phyloP scores from a whole-genome alignment of 2,888 invertebrate species.

The Ceratothoa steindachneri region DNA sequence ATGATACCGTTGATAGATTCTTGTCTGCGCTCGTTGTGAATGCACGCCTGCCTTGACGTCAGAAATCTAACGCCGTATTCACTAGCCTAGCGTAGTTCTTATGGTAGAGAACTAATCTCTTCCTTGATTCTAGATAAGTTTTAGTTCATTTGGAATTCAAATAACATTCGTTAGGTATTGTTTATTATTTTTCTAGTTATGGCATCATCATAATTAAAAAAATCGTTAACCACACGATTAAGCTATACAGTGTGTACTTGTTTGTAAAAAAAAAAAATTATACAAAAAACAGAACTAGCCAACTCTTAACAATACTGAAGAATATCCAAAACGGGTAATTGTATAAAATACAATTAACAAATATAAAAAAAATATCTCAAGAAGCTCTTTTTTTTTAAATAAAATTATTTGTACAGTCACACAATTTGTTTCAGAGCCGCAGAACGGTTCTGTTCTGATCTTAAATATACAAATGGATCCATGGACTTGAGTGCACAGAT shows the following conservation, averaged over 20 bases:
- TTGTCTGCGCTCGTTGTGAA: too few species aligned
- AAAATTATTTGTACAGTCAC: neutral
- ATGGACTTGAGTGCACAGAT: neutral
- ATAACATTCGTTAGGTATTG: neutral
- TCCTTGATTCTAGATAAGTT: too few species aligned
- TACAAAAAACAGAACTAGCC: neutral
- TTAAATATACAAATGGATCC: neutral
- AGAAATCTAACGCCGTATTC: too few species aligned
- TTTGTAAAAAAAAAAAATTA: neutral
- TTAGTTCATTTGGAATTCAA: too few species aligned
- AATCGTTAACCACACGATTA: neutral
- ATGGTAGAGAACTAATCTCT: too few species aligned
- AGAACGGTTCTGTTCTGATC: too few species aligned
- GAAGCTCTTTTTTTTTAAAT: neutral
- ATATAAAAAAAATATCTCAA: neutral
- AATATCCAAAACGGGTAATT: neutral
- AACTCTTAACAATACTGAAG: neutral
- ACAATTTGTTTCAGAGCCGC: too few species aligned
- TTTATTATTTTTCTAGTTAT: neutral
- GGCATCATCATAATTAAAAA: neutral
- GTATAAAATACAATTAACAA: too few species aligned
- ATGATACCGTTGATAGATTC: too few species aligned
- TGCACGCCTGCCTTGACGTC: too few species aligned
- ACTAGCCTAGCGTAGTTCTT: too few species aligned
- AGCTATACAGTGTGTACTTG: neutral